A percentile compares a stretch with the other conserved stretches of the same genome.
Evolutionary conservation across 2,888 invertebrate genomes (phyloP).

Genomic region (Lysandra coridon): DNA sequence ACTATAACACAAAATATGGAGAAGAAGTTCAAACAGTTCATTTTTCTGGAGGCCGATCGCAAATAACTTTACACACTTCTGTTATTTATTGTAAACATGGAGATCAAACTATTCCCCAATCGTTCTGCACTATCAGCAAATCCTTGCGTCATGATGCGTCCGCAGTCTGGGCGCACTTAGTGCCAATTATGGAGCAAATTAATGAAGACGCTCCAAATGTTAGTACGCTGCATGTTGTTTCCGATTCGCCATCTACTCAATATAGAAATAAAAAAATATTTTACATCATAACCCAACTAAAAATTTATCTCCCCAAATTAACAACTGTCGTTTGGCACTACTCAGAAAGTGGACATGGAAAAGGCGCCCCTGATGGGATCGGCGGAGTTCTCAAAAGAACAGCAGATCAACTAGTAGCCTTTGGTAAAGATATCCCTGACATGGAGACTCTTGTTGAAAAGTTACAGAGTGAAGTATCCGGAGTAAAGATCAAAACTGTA

Average conservation of each 20-base stretch:
- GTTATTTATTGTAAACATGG: slow-evolving; percentile 11
- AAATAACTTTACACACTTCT: slow-evolving; percentile 28
- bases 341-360: slow-evolving; percentile 8
- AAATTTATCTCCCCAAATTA: not conserved
- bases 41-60: slow-evolving; percentile 7
- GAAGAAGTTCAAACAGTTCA: slow-evolving; percentile 23
- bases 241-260: not conserved
- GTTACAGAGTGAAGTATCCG: not conserved
- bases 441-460: too few relatives aligned
- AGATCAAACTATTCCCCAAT: not conserved
- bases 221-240: not conserved
- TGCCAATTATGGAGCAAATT: slow-evolving; percentile 24
- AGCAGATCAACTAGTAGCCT: not conserved
- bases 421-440: too few relatives aligned
- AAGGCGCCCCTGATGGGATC: not conserved
- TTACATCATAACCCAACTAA: slow-evolving; percentile 7
- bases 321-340: not conserved
- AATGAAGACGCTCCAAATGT: not conserved
- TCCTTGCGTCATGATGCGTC: slow-evolving; percentile 21
- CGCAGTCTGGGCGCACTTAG: slow-evolving; percentile 20
- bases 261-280: slow-evolving; percentile 19
- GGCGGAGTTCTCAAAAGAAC: slow-evolving; percentile 25
- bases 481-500: slow-evolving; percentile 3
- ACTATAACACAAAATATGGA: slow-evolving; percentile 14
- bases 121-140: slow-evolving; percentile 5